Base-by-base conservation (phyloP, 2,888 invertebrate genomes). In the Drosophila borealis region DNA sequence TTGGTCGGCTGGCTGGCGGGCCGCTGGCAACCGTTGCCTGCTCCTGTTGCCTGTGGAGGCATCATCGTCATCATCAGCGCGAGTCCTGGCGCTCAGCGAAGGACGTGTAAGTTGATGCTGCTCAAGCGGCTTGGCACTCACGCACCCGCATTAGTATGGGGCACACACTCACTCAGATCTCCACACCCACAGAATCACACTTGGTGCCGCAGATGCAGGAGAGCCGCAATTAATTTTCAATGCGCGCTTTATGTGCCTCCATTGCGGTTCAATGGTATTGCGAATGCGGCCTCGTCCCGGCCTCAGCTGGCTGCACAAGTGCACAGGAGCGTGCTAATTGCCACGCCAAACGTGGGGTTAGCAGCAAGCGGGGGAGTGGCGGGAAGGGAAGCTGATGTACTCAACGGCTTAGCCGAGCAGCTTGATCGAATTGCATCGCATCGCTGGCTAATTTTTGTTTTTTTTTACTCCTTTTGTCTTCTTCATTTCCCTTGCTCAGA, bases 151-250 rank as follows among this genome's bases (percentile, higher is more conserved):
- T 61, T 34, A 42, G 44, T 56, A 55, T 59, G 44, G 51, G 49
- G 19, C 13, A 50, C 36, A 34, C 54, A 21, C 41, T n/a, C 17
- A 54, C 19, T 21, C 17, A 33, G 29, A 34, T 19, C 42, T 17
- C 10, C 46, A 41, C n/a, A 17, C 50, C 10, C 53, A n/a, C 29
- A 51, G 29, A 29, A 29, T 29, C 42, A 56, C 55, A 55, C 44
- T 14, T 46, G 39, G 45, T 39, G 55, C 29, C 46, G 25, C 19
- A 53, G 39, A 25, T 48, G 48, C 46, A 48, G 11, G 45, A 60
- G 48, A 59, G 71, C 66, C 70, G 88, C 84, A 89, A 85, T 85
- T 85, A 88, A 85, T 89, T 85, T 89, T 76, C 85, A 85, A 87
- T 89, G 88, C 54, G 59, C 68, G 75, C 85, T 84, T 86, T 83